Evolutionary conservation across 2,888 invertebrate genomes (phyloP).

Genomic region (Cheiracanthium punctorium): DNA sequence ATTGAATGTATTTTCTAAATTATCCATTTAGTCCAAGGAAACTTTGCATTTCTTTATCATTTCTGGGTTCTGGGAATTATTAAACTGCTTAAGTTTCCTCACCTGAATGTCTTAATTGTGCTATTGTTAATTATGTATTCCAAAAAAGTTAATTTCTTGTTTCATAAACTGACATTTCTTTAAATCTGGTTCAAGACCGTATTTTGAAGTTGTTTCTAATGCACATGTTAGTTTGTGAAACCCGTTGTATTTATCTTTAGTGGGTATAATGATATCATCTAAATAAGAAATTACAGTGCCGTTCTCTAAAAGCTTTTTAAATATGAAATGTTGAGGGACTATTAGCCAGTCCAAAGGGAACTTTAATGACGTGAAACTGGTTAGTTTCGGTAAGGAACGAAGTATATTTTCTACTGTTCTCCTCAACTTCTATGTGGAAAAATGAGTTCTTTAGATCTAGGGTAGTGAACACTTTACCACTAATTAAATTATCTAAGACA

Average conservation of each 20-base stretch:
- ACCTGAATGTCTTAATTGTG: background rate
- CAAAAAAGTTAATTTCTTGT: too few species aligned
- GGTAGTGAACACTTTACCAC: too few species aligned
- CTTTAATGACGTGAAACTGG: too few species aligned
- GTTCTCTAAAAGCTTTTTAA: background rate
- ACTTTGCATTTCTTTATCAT: too few species aligned
- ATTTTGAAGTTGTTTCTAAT: background rate
- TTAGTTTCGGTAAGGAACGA: too few species aligned
- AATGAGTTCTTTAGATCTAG: too few species aligned
- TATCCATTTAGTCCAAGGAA: background rate
- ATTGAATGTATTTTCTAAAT: background rate
- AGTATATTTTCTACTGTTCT: too few species aligned
- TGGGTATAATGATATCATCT: slow-evolving; percentile 8
- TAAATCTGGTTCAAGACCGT: background rate
- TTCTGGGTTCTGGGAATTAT: background rate
- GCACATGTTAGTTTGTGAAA: background rate
- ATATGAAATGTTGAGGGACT: too few species aligned
- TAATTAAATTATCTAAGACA: too few species aligned
- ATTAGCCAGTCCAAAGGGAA: too few species aligned
- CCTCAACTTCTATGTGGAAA: too few species aligned
- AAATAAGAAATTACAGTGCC: background rate
- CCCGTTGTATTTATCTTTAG: background rate
- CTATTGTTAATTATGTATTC: background rate
- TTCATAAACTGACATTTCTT: slow-evolving; percentile 17
- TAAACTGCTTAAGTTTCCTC: background rate